A percentile compares a stretch with the other conserved stretches of the same genome.
phyloP scores from a whole-genome alignment of 2,888 invertebrate species.

The Limnephilus marmoratus region DNA sequence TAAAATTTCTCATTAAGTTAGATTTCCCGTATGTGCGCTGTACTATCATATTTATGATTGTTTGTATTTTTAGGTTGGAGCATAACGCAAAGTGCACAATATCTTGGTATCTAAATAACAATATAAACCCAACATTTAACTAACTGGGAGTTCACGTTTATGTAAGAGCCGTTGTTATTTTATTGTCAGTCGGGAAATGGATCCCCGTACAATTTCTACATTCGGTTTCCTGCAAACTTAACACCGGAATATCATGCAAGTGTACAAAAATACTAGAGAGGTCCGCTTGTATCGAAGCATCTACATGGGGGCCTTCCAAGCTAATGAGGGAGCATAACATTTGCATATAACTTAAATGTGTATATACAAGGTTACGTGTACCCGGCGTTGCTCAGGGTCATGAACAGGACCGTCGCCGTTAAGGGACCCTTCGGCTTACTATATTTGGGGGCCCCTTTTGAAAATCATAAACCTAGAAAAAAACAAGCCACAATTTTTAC shows the following conservation, averaged over 20 bases:
- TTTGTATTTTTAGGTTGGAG: neutral
- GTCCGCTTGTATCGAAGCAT: neutral
- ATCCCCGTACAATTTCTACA: constrained; percentile 22
- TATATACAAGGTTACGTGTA: too few species aligned
- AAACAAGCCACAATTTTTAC: too few species aligned
- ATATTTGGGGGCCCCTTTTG: too few species aligned
- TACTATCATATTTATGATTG: neutral
- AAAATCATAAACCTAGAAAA: too few species aligned
- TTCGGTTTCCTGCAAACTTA: constrained; percentile 8
- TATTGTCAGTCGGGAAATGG: constrained; percentile 9
- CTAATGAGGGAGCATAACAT: too few species aligned
- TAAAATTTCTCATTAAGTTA: too few species aligned
- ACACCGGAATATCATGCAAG: neutral
- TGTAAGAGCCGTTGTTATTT: constrained; percentile 9
- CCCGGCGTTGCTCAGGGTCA: too few species aligned
- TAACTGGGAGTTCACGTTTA: neutral
- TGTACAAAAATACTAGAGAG: neutral
- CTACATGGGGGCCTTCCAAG: too few species aligned
- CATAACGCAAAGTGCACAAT: neutral
- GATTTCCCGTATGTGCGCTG: neutral
- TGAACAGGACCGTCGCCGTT: too few species aligned
- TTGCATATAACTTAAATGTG: too few species aligned
- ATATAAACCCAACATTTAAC: neutral
- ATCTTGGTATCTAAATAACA: neutral
- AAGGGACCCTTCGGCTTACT: too few species aligned